Evolutionary conservation across 2,113 vertebrate species (phyloP).

Genomic region (Eptesicus fuscus): DNA sequence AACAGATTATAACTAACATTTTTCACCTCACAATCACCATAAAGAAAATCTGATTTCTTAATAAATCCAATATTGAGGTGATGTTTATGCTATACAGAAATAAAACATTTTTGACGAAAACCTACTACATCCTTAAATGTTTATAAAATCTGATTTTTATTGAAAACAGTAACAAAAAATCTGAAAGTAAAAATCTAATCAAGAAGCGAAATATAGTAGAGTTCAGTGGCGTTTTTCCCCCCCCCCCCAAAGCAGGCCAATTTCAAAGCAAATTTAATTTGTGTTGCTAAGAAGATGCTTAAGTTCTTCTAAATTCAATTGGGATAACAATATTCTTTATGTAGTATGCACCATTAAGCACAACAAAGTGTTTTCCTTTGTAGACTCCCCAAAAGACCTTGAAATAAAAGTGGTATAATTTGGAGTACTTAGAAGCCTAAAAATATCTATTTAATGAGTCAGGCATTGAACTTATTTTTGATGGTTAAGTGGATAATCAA

Average conservation of each 20-base stretch:
- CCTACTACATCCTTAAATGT: slow-evolving; percentile 47
- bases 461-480: slow-evolving; percentile 68
- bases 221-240: slow-evolving; percentile 26
- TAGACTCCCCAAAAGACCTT: slow-evolving; percentile 46
- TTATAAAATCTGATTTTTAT: slow-evolving; percentile 61
- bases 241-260: slow-evolving; percentile 51
- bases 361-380: slow-evolving; percentile 73
- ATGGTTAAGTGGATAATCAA: slow-evolving; percentile 71
- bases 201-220: slow-evolving; percentile 65
- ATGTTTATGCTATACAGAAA: slow-evolving; percentile 43
- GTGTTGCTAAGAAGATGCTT: slow-evolving; percentile 65
- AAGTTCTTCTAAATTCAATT: slow-evolving; percentile 73
- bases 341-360: slow-evolving; percentile 60
- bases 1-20: slow-evolving; percentile 68
- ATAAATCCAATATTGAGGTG: slow-evolving; percentile 58
- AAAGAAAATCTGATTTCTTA: slow-evolving; percentile 64
- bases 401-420: slow-evolving; percentile 56
- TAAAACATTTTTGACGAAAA: slow-evolving; percentile 51
- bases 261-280: slow-evolving; percentile 72
- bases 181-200: slow-evolving; percentile 55
- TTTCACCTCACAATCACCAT: slow-evolving; percentile 62
- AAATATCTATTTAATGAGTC: slow-evolving; percentile 63
- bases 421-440: slow-evolving; percentile 59
- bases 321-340: slow-evolving; percentile 73
- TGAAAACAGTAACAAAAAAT: slow-evolving; percentile 60